Base-by-base conservation (phyloP, 2,888 invertebrate genomes). In the Hemistola chrysoprasaria region DNA sequence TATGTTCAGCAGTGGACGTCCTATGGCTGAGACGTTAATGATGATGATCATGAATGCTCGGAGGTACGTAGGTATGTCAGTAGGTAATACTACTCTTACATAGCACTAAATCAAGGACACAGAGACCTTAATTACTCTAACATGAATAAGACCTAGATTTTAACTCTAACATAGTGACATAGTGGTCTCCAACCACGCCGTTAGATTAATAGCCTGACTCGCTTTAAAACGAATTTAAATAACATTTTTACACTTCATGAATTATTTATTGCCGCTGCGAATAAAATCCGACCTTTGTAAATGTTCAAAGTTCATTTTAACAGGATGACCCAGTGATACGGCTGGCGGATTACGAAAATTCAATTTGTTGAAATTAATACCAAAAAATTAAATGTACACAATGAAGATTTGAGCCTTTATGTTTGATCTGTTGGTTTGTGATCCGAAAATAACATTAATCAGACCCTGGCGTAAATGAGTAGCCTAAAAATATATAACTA, bases 211-310 rank as follows among this genome's bases (percentile, higher is more conserved):
- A 62, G 55, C 52, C 40, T 22, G 39, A 50, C 49, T 47, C 56
- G 61, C 51, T 67, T 69, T 59, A 58, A 68, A 69, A 50, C 55
- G 61, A 66, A 66, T 66, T 69, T 65, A 65, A 71, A 70, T 63
- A 67, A 64, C 63, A 65, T 64, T 74, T 71, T 71, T 68, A 62
- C 60, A 65, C 49, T 64, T 56, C 58, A 65, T 65, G 68, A 71
- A 71, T 71, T 65, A 71, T 72, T 72, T 62, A 68, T 65, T 45
- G 40, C 38, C 20, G 16, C 50, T 39, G 53, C 58, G 63, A 64
- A 65, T 62, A 59, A 63, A 62, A 56, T 42, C 40, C 34, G 23
- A 48, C 49, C 48, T 49, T 47, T 39, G 48, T 62, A 62, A 63
- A 61, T 52, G 50, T 53, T 50, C 42, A 41, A 46, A 32, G 46